Conservation (phyloP, 2,113 vertebrate genomes). For the Microtus ochrogaster region DNA sequence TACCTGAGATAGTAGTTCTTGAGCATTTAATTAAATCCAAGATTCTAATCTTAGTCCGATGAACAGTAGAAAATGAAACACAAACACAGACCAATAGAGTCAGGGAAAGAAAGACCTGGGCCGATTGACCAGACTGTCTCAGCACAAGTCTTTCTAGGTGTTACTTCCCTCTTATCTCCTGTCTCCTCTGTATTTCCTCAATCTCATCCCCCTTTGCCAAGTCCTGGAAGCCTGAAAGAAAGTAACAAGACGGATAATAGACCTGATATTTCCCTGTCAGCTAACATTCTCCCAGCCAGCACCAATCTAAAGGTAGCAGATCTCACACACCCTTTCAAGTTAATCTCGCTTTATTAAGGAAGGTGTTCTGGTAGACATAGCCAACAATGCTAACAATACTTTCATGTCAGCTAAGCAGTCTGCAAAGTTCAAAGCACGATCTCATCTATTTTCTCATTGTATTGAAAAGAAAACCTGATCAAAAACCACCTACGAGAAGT, state of each 20-base stretch:
- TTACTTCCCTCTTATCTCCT: constrained; percentile 53
- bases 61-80: constrained; percentile 13
- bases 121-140: background rate
- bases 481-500: constrained; percentile 19
- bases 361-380: constrained; percentile 23
- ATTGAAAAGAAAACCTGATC: constrained; percentile 48
- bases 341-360: constrained; percentile 33
- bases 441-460: constrained; percentile 53
- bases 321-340: constrained; percentile 41
- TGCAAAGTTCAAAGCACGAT: constrained; percentile 50
- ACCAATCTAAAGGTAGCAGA: constrained; percentile 43
- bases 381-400: constrained; percentile 31
- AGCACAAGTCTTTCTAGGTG: background rate
- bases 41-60: background rate
- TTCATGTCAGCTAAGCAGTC: constrained; percentile 46
- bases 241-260: constrained; percentile 58
- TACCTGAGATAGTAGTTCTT: background rate
- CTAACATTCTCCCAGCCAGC: constrained; percentile 15
- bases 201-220: constrained; percentile 26
- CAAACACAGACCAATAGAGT: background rate
- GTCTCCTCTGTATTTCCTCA: constrained; percentile 16
- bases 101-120: background rate
- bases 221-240: constrained; percentile 43
- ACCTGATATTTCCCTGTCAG: constrained; percentile 44
- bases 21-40: constrained; percentile 60